Percentiles rank a stretch among this genome's conserved stretches.
Conservation (phyloP, 2,113 vertebrate species). For the Malurus elegans region DNA sequence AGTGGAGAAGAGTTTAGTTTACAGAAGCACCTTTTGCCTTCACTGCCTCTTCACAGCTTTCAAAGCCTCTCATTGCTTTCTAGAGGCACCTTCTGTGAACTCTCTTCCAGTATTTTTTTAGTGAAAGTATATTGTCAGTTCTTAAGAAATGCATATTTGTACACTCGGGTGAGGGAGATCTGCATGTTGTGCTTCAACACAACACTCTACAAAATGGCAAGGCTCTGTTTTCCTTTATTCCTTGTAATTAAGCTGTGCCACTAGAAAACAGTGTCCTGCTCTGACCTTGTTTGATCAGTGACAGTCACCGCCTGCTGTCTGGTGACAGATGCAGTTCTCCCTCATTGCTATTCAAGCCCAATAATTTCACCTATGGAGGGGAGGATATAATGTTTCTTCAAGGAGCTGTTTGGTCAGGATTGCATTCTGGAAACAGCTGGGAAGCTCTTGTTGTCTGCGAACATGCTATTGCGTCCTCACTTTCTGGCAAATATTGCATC, state of each 20-base stretch:
- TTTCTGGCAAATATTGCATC: neutral
- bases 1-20: neutral
- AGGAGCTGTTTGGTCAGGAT: neutral
- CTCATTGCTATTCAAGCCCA: neutral
- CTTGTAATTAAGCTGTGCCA: neutral
- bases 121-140: neutral
- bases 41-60: neutral
- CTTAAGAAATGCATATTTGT: neutral
- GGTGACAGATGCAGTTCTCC: neutral
- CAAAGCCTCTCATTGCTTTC: neutral
- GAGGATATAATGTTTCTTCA: neutral
- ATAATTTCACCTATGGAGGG: fast-evolving
- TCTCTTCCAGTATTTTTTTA: neutral
- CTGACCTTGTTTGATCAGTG: neutral
- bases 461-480: neutral
- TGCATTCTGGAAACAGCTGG: neutral
- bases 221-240: neutral
- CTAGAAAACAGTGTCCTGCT: neutral
- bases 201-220: neutral
- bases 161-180: neutral
- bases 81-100: neutral
- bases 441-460: neutral
- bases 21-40: neutral
- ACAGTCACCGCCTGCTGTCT: neutral
- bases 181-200: neutral